Percentiles rank a stretch among this genome's conserved stretches.
Conservation (phyloP, 2,113 vertebrate species). For the Nymphicus hollandicus region DNA sequence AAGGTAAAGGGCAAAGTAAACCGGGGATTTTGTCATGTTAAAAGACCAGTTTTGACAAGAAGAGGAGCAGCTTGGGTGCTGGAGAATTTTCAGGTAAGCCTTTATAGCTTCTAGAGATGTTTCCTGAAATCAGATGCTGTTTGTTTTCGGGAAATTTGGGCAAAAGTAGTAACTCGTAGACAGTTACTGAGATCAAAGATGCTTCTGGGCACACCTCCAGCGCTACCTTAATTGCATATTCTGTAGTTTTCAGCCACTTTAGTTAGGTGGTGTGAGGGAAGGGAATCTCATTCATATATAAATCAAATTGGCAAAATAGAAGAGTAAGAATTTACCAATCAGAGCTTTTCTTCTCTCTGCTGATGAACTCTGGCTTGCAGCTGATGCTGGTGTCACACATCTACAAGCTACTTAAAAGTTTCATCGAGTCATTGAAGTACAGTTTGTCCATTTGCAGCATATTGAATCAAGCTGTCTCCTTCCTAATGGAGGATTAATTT, state of each 20-base stretch:
- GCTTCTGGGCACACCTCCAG: background rate
- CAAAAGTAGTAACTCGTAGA: background rate
- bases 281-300: background rate
- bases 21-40: background rate
- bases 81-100: background rate
- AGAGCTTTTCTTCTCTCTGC: background rate
- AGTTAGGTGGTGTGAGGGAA: background rate
- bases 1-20: background rate
- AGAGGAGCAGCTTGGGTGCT: background rate
- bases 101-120: background rate
- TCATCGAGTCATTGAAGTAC: background rate
- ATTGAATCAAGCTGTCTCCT: constrained; percentile 10
- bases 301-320: background rate
- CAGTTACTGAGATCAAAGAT: background rate
- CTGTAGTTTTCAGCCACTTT: background rate
- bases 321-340: background rate
- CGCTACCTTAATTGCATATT: background rate
- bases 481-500: constrained; percentile 15
- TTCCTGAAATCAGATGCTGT: background rate
- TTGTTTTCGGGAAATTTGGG: background rate
- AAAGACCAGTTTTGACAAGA: background rate
- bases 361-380: background rate
- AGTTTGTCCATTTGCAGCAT: background rate
- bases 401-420: background rate
- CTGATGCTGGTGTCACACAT: background rate